Base-by-base conservation (phyloP, 1,140 invertebrate species). In the Lepidotrigona ventralis region DNA sequence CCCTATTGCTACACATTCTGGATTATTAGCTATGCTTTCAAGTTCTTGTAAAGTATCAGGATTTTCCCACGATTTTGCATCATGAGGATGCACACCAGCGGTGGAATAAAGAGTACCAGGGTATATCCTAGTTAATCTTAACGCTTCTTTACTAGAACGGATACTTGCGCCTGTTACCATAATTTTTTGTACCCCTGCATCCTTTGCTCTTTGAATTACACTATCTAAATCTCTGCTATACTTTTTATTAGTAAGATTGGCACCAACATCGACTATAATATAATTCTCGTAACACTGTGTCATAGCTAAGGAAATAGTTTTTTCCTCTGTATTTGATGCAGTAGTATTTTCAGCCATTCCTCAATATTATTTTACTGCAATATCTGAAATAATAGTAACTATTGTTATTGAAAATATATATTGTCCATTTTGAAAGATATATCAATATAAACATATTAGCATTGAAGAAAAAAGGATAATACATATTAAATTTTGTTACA, bases 201-300 rank as follows among this genome's bases (percentile, higher is more conserved):
- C 97, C 95, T 98, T 98, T 83, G 98, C 98, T 93, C 98, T 95
- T 94, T 98, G 96, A 82, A 99, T 95, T 8, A 99, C 98, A 85
- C 97, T 97, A 94, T 99, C 98, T 90, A 99, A 95, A 95, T 99
- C 98, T 92, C 98, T 96, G 90, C 96, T 96, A 93, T 98, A 99
- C 93, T 99, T 99, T 93, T 98, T 98, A 95, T 99, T 99, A 8
- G 98, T 98, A 88, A 99, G 95, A 96, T 99, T 99, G 26, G 98
- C 98, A 90, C 98, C 98, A 85, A 98, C 97, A 93, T 99, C 98
- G 63, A 99, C 97, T 73, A 99, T 96, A 91, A 98, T 97, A 92
- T 98, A 97, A 95, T 98, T 98, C 93, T 98, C 97, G 91, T 97
- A 98, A 86, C 95, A 96, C 74, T 95, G 93, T 81, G 94, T 94